Evolutionary conservation across 2,113 vertebrate species (phyloP).

Genomic region (Indri indri): DNA sequence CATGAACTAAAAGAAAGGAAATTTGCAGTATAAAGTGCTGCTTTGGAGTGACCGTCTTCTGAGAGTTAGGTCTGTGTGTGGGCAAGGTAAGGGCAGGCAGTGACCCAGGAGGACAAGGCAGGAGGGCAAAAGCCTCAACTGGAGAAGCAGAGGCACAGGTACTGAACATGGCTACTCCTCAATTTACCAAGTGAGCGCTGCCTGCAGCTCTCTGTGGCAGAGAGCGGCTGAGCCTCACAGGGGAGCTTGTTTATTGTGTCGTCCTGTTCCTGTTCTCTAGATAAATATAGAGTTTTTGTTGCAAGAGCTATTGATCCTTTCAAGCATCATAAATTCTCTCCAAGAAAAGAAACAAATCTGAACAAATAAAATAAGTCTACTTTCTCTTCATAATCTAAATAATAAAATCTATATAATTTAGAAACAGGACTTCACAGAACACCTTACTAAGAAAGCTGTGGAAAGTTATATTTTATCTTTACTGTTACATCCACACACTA

Average conservation of each 20-base stretch:
- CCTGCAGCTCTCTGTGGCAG: background rate
- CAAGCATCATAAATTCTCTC: background rate
- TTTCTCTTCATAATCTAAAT: background rate
- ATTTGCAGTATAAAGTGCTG: background rate
- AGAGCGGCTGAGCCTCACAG: accelerated
- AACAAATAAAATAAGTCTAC: background rate
- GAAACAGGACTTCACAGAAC: background rate
- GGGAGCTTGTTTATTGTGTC: background rate
- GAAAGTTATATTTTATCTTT: background rate
- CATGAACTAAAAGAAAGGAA: too few relatives aligned
- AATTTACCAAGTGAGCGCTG: accelerated
- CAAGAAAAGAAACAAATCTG: constrained; percentile 36
- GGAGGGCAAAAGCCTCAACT: background rate
- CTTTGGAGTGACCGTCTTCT: accelerated
- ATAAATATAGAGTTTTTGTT: background rate
- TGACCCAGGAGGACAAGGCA: accelerated
- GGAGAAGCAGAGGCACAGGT: background rate
- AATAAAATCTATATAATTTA: background rate
- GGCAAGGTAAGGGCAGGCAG: accelerated
- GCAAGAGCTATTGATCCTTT: background rate
- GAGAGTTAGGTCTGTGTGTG: background rate
- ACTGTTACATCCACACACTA: background rate
- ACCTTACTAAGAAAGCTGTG: background rate
- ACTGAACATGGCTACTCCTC: accelerated
- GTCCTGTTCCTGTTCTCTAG: background rate